Evolutionary conservation across 2,888 invertebrate species (phyloP).

Genomic region (Xestia c-nigrum): DNA sequence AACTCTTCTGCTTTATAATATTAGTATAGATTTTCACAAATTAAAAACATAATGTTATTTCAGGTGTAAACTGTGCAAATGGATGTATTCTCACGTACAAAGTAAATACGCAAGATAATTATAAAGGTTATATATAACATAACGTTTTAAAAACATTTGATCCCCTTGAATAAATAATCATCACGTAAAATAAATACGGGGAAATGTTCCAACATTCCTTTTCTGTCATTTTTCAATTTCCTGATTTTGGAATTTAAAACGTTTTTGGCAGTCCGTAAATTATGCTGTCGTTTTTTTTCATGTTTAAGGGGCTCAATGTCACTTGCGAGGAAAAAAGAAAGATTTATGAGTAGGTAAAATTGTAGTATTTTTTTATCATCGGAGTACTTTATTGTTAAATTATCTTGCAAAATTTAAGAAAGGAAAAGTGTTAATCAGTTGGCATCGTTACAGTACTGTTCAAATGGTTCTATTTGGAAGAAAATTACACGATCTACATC

Average conservation of each 20-base stretch:
- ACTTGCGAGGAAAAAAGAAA: not conserved
- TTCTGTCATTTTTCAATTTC: slow-evolving; percentile 50
- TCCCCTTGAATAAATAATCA: slow-evolving; percentile 31
- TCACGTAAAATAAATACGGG: slow-evolving; percentile 28
- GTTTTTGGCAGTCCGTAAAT: slow-evolving; percentile 39
- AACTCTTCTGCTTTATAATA: too few species aligned
- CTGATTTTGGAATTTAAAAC: slow-evolving; percentile 34
- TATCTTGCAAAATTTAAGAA: not conserved
- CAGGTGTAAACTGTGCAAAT: not conserved
- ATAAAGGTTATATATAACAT: too few species aligned
- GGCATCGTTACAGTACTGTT: not conserved
- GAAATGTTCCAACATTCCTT: slow-evolving; percentile 11
- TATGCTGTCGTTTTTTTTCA: slow-evolving; percentile 15
- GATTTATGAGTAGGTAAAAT: not conserved
- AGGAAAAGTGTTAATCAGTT: not conserved
- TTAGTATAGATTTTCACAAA: slow-evolving; percentile 4
- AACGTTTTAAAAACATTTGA: slow-evolving; percentile 23
- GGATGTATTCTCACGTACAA: not conserved
- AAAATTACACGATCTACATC: not conserved
- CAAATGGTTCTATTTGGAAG: not conserved
- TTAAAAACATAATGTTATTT: not conserved
- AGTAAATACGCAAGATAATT: slow-evolving; percentile 1
- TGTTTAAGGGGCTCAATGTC: not conserved
- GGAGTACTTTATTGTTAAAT: not conserved
- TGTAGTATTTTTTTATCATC: not conserved